These are phyloP conservation scores for Drosophila albomicans DNA, from an alignment of 1,140 invertebrate species.

Conservation along the genomic window DNA sequence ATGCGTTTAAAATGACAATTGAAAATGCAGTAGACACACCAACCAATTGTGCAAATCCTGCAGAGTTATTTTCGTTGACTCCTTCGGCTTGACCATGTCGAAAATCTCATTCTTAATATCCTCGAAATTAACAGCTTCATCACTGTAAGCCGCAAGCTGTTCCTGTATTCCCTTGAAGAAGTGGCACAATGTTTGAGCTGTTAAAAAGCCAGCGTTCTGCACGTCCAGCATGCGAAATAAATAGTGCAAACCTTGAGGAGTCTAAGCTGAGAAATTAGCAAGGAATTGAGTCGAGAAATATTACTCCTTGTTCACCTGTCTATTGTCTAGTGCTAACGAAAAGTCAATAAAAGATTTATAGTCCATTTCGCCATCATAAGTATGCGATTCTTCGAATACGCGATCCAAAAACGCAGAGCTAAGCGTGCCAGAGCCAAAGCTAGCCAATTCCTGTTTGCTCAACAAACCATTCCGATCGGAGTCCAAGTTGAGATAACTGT, in stretches of 20 bases:
- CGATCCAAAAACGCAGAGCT: constrained; percentile 96
- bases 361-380: constrained; percentile 98
- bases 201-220: constrained; percentile 93
- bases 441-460: constrained; percentile 93
- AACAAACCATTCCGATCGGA: constrained; percentile 98
- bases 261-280: constrained; percentile 6
- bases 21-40: not conserved
- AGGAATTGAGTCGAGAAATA: no score
- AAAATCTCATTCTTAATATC: constrained; percentile 99
- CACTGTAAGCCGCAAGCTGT: constrained; percentile 93
- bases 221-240: constrained; percentile 97
- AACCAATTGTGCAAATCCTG: constrained; percentile 90
- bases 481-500: constrained; percentile 97
- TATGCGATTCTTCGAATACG: constrained; percentile 97
- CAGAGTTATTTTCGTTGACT: constrained; percentile 94
- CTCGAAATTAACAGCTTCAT: constrained; percentile 95
- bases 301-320: constrained; percentile 87
- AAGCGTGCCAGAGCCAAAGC: constrained; percentile 96
- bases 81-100: constrained; percentile 97
- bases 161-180: constrained; percentile 98
- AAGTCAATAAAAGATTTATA: constrained; percentile 99
- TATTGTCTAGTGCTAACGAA: constrained; percentile 96
- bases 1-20: not conserved
- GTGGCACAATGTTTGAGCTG: constrained; percentile 95
- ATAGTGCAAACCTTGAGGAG: constrained; percentile 95